Evolutionary conservation across 2,888 invertebrate species (phyloP).

Genomic region (Cartodere bifasciata): DNA sequence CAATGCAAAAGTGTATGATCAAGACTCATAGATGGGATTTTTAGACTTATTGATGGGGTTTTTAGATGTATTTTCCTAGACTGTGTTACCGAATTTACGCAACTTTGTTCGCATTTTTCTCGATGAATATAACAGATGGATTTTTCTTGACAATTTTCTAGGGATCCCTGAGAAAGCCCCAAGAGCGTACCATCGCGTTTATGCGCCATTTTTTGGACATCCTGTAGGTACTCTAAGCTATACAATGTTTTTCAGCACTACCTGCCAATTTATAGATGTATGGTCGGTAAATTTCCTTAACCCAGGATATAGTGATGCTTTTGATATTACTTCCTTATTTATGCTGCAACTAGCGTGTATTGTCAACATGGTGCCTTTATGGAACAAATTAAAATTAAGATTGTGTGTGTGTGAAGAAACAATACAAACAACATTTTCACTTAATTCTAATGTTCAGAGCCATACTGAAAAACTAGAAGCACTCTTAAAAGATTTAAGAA

Average conservation of each 20-base stretch:
- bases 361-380: conserved; percentile 77
- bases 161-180: too few relatives aligned
- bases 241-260: conserved; percentile 39
- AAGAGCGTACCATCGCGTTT: too few relatives aligned
- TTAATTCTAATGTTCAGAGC: conserved; percentile 21
- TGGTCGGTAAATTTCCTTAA: conserved; percentile 92
- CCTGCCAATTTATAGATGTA: conserved; percentile 78
- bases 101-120: too few relatives aligned
- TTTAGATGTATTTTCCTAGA: too few relatives aligned
- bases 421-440: conserved; percentile 26
- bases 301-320: conserved; percentile 63
- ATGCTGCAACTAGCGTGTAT: conserved; percentile 96
- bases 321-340: conserved; percentile 86
- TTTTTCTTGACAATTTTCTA: too few relatives aligned
- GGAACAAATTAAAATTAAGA: conserved; percentile 76
- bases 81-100: too few relatives aligned
- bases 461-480: conserved; percentile 42
- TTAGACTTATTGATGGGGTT: too few relatives aligned
- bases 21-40: too few relatives aligned
- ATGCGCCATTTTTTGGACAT: too few relatives aligned
- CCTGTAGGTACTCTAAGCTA: too few relatives aligned
- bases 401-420: conserved; percentile 66
- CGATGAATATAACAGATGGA: too few relatives aligned
- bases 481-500: conserved; percentile 72
- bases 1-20: too few relatives aligned